Base-by-base conservation (phyloP, 2,113 vertebrate genomes). In the Amphiprion ocellaris region DNA sequence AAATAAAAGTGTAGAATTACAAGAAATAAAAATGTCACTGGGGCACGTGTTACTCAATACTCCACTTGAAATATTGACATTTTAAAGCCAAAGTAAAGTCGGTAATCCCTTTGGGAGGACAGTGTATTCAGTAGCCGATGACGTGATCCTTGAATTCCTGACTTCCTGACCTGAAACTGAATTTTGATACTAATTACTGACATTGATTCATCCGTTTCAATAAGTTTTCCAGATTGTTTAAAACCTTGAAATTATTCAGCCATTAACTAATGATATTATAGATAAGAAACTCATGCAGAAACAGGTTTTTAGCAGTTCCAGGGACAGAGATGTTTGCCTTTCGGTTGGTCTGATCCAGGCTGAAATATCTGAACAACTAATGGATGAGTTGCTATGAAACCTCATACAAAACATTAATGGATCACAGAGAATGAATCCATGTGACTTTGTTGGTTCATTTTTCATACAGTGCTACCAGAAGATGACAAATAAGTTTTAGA, bases 11-110 rank as follows among this genome's bases (percentile, higher is more conserved):
- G 44, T 88, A 64, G 67, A 46, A 19, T 93, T 90, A 71, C 83
- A 79, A 37, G 79, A 73, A 81, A 87, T 87, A 91, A 89, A 92
- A 86, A 68, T 23, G 76, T 74, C 89, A 79, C 3, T 10, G 5
- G 46, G 53, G 54, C 73, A 77, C 44, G n/a, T 78, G 83, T 79
- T 84, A 87, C 84, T 82, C 79, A 82, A 81, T 84, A 86, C 26
- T 62, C 59, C 47, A 37, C 19, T 64, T 85, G 66, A 88, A 80
- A 87, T 87, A 84, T 77, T 84, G 56, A 68, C 58, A 11, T 79
- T 84, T 80, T 24, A 72, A 63, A 66, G 73, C 74, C 75, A 85
- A 83, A 87, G 78, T 54, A 76, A 90, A 89, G 82, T 72, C 67
- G 17, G 62, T 53, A 52, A 79, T 78, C 53, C 47, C 63, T 76